Evolutionary conservation across 2,888 invertebrate species (phyloP), one percentile per base, ranked within the genome.

Genomic region (Mimachlamys varia): DNA sequence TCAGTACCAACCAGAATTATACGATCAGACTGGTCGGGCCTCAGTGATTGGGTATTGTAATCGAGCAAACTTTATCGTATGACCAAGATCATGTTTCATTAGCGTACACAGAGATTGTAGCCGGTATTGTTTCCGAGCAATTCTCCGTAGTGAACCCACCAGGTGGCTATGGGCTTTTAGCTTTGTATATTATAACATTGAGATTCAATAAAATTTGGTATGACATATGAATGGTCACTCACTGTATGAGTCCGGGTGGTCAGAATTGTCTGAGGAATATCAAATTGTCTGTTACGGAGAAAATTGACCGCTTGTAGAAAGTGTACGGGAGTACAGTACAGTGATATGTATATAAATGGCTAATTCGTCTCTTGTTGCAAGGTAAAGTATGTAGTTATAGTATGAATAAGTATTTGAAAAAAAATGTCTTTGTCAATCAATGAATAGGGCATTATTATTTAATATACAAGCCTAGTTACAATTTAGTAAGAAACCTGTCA

Each of bases 61-160:
- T 27, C 10, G 33, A 33, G 13, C 27, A 76, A 58, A 58, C 27
- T 22, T 15, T 76, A 76, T 76, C 76, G 33, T 76, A 76, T 76
- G 33, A 76, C 76, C 7, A 33, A 27, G 27, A 76, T 76, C 76
- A 33, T 76, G 76, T 76, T 76, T 27, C 76, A 27, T 13, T 76
- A 33, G 22, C 76, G 12, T 76, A 76, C 76, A 76, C 1, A 27
- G 12, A 33, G 27, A 76, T 76, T 76, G 33, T 76, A 76, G 76
- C 27, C 33, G 2, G 33, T 76, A 76, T 76, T 76, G 76, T 76
- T 33, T 76, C 17, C 13, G 33, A 33, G 10, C 76, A 76, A 76
- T 76, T 76, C 76, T 33, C 76, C 33, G 76, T 76, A 76, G 76
- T 22, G 76, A 76, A 76, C 76, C 22, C 33, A 22, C 76, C 76